These are phyloP conservation scores for Diplazon laetatorius DNA, from an alignment of 2,888 invertebrate species.

Conservation along the genomic window DNA sequence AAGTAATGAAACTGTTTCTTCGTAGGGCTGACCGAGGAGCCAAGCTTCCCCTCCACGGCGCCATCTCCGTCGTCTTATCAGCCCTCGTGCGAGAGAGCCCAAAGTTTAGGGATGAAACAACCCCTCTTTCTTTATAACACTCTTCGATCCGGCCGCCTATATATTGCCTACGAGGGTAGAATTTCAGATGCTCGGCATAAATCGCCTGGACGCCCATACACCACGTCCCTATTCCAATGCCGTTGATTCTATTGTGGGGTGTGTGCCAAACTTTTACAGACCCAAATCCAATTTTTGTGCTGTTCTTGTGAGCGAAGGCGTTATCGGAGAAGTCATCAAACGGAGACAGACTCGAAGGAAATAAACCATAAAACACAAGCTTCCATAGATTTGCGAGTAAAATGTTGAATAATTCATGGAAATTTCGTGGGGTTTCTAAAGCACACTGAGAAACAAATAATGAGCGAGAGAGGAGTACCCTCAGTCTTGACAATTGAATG, in stretches of 20 bases:
- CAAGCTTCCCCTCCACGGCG: slow-evolving; percentile 29
- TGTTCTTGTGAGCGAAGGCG: slow-evolving; percentile 15
- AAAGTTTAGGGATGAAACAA: slow-evolving; percentile 29
- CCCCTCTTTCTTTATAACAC: slow-evolving; percentile 61
- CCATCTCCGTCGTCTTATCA: slow-evolving; percentile 47
- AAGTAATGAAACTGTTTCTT: slow-evolving; percentile 81
- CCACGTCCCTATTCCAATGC: slow-evolving; percentile 43
- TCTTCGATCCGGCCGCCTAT: slow-evolving; percentile 63
- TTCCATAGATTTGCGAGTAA: slow-evolving; percentile 43
- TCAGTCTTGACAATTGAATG: slow-evolving; percentile 48
- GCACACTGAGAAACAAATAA: slow-evolving; percentile 39
- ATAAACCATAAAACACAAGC: slow-evolving; percentile 33
- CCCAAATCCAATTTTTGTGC: slow-evolving; percentile 62
- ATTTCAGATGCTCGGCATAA: slow-evolving; percentile 69
- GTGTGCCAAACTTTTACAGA: slow-evolving; percentile 62
- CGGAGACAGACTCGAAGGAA: not conserved
- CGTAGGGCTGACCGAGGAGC: slow-evolving; percentile 73
- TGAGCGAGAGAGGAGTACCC: slow-evolving; percentile 33
- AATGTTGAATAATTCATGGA: slow-evolving; percentile 59
- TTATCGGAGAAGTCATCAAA: not conserved
- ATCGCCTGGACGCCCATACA: slow-evolving; percentile 35
- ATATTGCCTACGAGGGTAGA: slow-evolving; percentile 79
- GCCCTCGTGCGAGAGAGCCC: slow-evolving; percentile 32
- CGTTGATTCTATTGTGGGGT: slow-evolving; percentile 26
- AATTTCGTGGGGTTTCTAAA: slow-evolving; percentile 49